Percentiles rank a stretch among this genome's conserved stretches.
phyloP scores from a whole-genome alignment of 2,113 vertebrate genomes.

The Beaufortia kweichowensis region DNA sequence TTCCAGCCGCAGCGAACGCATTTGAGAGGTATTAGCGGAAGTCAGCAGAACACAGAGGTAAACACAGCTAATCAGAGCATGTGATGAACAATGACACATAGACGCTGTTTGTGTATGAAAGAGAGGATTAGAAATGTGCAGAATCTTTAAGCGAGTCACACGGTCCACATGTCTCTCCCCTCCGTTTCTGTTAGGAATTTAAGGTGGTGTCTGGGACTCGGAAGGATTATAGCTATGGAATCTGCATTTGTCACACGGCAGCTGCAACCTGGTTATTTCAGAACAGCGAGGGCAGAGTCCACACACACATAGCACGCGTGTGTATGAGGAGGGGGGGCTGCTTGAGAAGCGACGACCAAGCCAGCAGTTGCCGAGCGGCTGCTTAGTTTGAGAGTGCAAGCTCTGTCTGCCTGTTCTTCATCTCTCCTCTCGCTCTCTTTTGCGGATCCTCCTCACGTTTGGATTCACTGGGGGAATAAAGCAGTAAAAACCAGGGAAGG shows the following conservation, averaged over 20 bases:
- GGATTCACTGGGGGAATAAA: conserved; percentile 35
- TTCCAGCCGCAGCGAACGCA: neutral
- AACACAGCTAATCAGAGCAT: conserved; percentile 42
- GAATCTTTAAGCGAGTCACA: conserved; percentile 28
- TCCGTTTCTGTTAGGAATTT: conserved; percentile 53
- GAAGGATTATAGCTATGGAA: conserved; percentile 58
- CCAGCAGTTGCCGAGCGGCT: conserved; percentile 46
- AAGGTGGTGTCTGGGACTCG: conserved; percentile 56
- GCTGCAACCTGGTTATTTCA: conserved; percentile 61
- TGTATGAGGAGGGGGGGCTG: conserved; percentile 26
- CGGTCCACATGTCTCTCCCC: conserved; percentile 34
- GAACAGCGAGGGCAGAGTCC: conserved; percentile 52
- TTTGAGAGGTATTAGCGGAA: conserved; percentile 1
- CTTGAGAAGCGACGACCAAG: conserved; percentile 41
- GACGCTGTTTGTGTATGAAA: neutral
- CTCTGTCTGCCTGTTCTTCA: conserved; percentile 30
- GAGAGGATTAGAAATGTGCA: conserved; percentile 14
- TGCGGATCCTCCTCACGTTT: conserved; percentile 9
- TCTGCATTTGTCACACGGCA: conserved; percentile 61
- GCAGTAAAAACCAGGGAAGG: conserved; percentile 22
- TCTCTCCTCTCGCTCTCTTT: conserved; percentile 18
- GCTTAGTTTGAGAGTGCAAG: conserved; percentile 42
- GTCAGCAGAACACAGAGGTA: conserved; percentile 18
- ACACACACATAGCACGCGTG: conserved; percentile 38
- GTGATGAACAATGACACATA: conserved; percentile 35